These are phyloP conservation scores for Tetranychus piercei DNA, from an alignment of 2,888 invertebrate genomes.

Conservation along the genomic window DNA sequence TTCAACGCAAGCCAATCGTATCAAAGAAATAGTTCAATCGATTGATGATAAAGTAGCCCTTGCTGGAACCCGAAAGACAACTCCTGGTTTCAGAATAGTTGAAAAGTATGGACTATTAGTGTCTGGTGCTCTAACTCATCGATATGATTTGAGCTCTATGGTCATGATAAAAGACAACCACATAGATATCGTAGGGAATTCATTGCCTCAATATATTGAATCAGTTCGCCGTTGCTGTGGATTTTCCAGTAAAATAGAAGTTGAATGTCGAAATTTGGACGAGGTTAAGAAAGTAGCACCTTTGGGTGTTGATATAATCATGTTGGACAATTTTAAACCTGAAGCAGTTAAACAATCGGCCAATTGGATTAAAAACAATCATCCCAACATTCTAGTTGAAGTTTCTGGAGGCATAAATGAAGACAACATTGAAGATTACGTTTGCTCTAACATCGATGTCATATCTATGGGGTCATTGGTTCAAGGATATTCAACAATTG, in stretches of 20 bases:
- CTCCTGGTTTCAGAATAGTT: slow-evolving; percentile 36
- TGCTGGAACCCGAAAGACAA: slow-evolving; percentile 36
- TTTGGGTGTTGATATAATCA: slow-evolving; percentile 34
- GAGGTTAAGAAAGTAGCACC: slow-evolving; percentile 34
- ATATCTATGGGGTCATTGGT: slow-evolving; percentile 34
- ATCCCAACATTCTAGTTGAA: slow-evolving; percentile 32
- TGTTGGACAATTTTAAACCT: slow-evolving; percentile 35
- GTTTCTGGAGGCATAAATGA: slow-evolving; percentile 35
- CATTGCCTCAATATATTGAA: slow-evolving; percentile 22
- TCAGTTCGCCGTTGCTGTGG: slow-evolving; percentile 30
- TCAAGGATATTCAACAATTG: slow-evolving; percentile 34
- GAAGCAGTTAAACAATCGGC: slow-evolving; percentile 30
- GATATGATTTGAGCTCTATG: slow-evolving; percentile 35
- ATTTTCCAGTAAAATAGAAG: slow-evolving; percentile 34
- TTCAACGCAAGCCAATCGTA: slow-evolving; percentile 30
- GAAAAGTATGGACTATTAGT: slow-evolving; percentile 36
- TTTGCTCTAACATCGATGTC: slow-evolving; percentile 32
- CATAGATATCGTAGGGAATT: slow-evolving; percentile 33
- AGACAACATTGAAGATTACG: slow-evolving; percentile 30
- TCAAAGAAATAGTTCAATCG: slow-evolving; percentile 17
- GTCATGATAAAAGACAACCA: slow-evolving; percentile 38
- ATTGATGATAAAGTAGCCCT: slow-evolving; percentile 33
- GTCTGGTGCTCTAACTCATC: slow-evolving; percentile 34
- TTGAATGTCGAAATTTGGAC: slow-evolving; percentile 33
- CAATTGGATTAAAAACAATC: slow-evolving; percentile 29